These are phyloP conservation scores for Bradynema listronoti DNA, from an alignment of 1,140 invertebrate genomes.

Conservation along the genomic window DNA sequence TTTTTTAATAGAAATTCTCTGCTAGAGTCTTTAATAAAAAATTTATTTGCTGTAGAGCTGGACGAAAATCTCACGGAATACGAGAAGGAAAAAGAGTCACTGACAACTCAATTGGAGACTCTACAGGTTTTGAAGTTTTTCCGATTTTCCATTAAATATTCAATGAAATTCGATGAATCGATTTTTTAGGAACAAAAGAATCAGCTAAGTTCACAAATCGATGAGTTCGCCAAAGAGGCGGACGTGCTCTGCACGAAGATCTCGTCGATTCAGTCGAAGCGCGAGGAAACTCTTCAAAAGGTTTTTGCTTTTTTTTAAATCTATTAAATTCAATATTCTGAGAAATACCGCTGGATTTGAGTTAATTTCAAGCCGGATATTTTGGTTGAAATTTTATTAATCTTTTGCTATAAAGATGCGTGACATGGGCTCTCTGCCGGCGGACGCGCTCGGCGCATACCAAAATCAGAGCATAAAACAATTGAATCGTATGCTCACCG, in stretches of 20 bases:
- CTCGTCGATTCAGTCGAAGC: constrained; percentile 80
- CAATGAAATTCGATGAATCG: constrained; percentile 52
- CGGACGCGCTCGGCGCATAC: constrained; percentile 77
- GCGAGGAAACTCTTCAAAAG: constrained; percentile 82
- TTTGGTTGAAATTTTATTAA: neutral
- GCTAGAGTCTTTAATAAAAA: too few relatives aligned
- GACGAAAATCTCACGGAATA: constrained; percentile 66
- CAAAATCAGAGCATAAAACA: constrained; percentile 76
- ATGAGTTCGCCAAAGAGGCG: constrained; percentile 88
- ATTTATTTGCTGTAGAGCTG: constrained; percentile 64
- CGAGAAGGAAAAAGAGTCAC: constrained; percentile 62
- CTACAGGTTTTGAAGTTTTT: constrained; percentile 59
- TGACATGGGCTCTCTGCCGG: constrained; percentile 70
- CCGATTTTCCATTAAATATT: constrained; percentile 58
- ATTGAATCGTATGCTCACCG: constrained; percentile 90
- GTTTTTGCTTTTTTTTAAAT: too few relatives aligned
- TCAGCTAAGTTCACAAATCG: constrained; percentile 87
- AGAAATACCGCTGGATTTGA: too few relatives aligned
- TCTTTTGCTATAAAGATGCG: constrained; percentile 31
- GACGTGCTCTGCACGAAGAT: constrained; percentile 93
- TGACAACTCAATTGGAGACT: constrained; percentile 60
- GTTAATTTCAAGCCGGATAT: too few relatives aligned
- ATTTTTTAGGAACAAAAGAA: constrained; percentile 36
- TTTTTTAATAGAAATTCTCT: neutral
- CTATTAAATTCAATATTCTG: too few relatives aligned